Evolutionary conservation across 2,797 vertebrate genomes (phyloP).

Genomic region (Gymnoscopelus braueri): DNA sequence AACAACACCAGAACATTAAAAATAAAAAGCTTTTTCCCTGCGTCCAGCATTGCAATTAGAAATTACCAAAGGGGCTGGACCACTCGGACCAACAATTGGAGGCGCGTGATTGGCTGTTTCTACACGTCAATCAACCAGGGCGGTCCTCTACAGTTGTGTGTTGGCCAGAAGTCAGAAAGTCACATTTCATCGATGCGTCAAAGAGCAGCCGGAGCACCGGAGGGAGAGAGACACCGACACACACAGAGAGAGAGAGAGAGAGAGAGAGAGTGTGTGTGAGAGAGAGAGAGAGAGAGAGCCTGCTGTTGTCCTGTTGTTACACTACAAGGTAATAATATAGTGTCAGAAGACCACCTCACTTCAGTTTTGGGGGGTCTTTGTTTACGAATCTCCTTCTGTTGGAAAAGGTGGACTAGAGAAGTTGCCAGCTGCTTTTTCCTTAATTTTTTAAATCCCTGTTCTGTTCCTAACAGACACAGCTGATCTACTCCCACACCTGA

Average conservation of each 20-base stretch:
- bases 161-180: constrained; percentile 76
- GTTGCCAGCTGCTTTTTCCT: constrained; percentile 56
- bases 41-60: constrained; percentile 68
- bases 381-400: background rate
- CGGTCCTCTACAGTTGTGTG: constrained; percentile 54
- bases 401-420: constrained; percentile 38
- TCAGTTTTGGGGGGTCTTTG: background rate
- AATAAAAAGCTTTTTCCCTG: background rate
- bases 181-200: constrained; percentile 53
- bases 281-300: background rate
- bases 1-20: too few species aligned
- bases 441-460: constrained; percentile 22
- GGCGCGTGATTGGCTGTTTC: constrained; percentile 64
- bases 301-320: background rate
- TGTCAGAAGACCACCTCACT: background rate
- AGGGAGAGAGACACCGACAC: background rate
- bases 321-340: background rate
- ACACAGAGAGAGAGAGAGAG: background rate
- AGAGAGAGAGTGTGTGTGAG: constrained; percentile 13
- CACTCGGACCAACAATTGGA: background rate
- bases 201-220: background rate
- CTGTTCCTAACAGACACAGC: too few species aligned
- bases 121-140: constrained; percentile 45
- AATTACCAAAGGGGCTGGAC: constrained; percentile 62
- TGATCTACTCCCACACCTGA: constrained; percentile 50